Evolutionary conservation across 1,140 invertebrate genomes (phyloP), one percentile per base, ranked within the genome.

Genomic region (Drosophila sp.): DNA sequence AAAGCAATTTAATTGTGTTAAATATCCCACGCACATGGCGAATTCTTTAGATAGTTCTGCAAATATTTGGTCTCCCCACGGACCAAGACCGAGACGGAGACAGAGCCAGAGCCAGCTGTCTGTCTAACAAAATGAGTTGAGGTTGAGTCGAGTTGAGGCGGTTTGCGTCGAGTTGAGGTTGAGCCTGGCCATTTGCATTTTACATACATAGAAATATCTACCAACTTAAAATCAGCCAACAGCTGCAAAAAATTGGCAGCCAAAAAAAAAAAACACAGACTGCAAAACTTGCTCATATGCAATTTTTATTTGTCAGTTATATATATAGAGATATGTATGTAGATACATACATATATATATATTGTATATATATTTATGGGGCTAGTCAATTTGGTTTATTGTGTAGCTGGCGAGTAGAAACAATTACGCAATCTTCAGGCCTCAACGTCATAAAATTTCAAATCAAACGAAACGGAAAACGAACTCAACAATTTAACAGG

Each of bases 201-300:
- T 62, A 68, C 58, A 65, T 73, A 66, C 65, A 70, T 55, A 66
- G 56, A 30, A 63, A 44, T 50, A 67, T 50, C 25, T 66, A 66
- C 69, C 79, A 67, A 33, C 50, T 86, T 85, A 77, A 87, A 87
- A 86, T 86, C 70, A 87, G 82, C 83, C 77, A 85, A 72, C 82
- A 86, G 83, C 82, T 86, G 82, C 82, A 86, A 57, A 80, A 77
- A 79, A 79, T 86, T 81, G 82, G 78, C 82, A 86, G 70, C 56
- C 56, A 56, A 55, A 72, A 66, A 32, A 72, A 67, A 85, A 65
- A 63, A 47, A 23, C 1, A 2, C 1, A 44, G 17, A 44, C 17
- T 17, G 23, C 25, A 50, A 47, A 50, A 50, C 44, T 50, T 74
- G 65, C 72, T 40, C 70, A 65, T 67, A 81, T 86, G 82, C 79